Conservation (phyloP, 2,113 vertebrate genomes). For the Ploceus nigricollis region DNA sequence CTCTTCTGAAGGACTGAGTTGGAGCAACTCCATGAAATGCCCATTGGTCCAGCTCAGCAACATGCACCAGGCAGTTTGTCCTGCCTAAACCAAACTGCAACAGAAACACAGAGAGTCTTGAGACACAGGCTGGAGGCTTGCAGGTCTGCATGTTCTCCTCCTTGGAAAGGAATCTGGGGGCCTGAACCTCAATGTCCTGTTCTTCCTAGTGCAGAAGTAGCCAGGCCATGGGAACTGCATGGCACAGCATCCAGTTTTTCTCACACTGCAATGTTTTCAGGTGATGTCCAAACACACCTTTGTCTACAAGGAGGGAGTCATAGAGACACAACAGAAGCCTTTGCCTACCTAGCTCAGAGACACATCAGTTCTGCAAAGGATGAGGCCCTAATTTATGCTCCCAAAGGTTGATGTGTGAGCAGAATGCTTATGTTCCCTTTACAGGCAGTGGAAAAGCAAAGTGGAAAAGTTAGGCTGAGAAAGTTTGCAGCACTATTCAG, state of each 20-base stretch:
- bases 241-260: background rate
- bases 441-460: background rate
- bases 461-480: background rate
- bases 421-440: background rate
- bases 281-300: background rate
- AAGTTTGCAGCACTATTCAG: background rate
- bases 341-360: background rate
- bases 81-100: background rate
- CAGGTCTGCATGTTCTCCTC: background rate
- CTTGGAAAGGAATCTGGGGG: background rate
- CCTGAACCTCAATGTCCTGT: background rate
- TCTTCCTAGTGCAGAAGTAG: background rate
- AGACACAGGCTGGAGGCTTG: background rate
- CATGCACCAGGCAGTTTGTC: fast-evolving
- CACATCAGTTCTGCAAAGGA: background rate
- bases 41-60: background rate
- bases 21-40: background rate
- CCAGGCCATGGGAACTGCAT: fast-evolving
- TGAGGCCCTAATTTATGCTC: background rate
- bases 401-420: background rate
- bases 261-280: background rate
- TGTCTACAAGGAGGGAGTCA: background rate
- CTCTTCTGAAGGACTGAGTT: background rate
- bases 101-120: background rate
- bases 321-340: background rate